phyloP scores from a whole-genome alignment of 2,888 invertebrate species.

The Aspidapion aeneum region DNA sequence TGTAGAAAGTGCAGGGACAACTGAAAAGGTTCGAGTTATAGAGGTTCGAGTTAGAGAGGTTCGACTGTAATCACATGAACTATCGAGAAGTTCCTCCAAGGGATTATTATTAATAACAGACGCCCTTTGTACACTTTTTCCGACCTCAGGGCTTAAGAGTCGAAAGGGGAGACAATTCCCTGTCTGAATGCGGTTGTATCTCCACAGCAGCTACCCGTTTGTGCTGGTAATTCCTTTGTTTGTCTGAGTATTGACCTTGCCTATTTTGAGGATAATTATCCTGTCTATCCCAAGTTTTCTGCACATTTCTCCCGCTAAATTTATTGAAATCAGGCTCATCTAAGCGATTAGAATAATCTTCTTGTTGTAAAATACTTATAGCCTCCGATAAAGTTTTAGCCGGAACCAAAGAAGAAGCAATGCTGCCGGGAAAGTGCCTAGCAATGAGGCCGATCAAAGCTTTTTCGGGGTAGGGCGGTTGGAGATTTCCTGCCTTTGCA shows the following conservation, averaged over 20 bases:
- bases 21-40: too few species aligned
- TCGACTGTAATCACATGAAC: background rate
- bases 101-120: slow-evolving; percentile 5
- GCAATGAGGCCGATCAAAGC: background rate
- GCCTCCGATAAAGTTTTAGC: slow-evolving; percentile 4
- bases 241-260: too few species aligned
- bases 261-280: too few species aligned
- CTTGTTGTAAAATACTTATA: slow-evolving; percentile 1
- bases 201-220: too few species aligned
- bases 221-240: too few species aligned
- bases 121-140: background rate
- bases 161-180: slow-evolving; percentile 5
- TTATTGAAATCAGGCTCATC: background rate
- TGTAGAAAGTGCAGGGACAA: too few species aligned
- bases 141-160: slow-evolving; percentile 2
- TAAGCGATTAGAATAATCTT: slow-evolving; percentile 6
- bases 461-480: too few species aligned
- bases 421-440: background rate
- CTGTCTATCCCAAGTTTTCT: too few species aligned
- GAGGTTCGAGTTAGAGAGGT: too few species aligned
- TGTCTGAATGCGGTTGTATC: background rate
- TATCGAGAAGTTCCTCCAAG: slow-evolving; percentile 1
- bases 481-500: too few species aligned
- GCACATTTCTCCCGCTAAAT: background rate
- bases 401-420: background rate